A percentile compares a stretch with the other conserved stretches of the same genome.
Evolutionary conservation across 2,888 invertebrate genomes (phyloP).

Genomic region (Campoplex capitator): DNA sequence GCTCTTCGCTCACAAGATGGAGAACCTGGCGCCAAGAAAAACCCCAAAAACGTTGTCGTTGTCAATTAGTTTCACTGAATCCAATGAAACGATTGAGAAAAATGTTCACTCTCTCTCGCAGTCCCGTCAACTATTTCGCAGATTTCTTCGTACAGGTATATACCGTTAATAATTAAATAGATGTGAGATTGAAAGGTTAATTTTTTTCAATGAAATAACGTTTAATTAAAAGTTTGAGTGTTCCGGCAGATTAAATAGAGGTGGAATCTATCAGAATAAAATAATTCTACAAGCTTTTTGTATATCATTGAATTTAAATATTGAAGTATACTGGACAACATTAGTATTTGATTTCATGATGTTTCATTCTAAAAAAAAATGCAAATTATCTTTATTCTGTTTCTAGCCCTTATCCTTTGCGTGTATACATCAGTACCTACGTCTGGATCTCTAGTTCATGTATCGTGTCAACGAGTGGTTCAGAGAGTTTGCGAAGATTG

Average conservation of each 20-base stretch:
- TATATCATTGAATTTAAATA: background rate
- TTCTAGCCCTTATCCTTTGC: background rate
- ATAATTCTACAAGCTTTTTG: background rate
- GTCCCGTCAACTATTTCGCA: background rate
- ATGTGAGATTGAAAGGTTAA: background rate
- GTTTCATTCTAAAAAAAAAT: background rate
- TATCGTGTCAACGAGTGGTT: background rate
- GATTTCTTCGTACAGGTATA: background rate
- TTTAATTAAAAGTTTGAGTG: background rate
- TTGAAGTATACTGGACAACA: background rate
- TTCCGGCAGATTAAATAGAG: background rate
- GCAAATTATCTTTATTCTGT: background rate
- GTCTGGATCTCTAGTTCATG: background rate
- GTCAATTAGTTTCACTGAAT: background rate
- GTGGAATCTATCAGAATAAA: background rate
- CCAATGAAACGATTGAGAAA: background rate
- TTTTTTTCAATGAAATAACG: too few relatives aligned
- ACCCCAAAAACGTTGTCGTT: conserved; percentile 12
- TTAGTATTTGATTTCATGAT: background rate
- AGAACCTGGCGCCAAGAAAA: background rate
- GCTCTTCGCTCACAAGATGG: conserved; percentile 2
- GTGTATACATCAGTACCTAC: background rate
- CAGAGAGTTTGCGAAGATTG: background rate
- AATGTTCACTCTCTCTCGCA: background rate
- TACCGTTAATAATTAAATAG: background rate